Base-by-base conservation (phyloP, 1,140 invertebrate species). In the Cyclina sinensis region DNA sequence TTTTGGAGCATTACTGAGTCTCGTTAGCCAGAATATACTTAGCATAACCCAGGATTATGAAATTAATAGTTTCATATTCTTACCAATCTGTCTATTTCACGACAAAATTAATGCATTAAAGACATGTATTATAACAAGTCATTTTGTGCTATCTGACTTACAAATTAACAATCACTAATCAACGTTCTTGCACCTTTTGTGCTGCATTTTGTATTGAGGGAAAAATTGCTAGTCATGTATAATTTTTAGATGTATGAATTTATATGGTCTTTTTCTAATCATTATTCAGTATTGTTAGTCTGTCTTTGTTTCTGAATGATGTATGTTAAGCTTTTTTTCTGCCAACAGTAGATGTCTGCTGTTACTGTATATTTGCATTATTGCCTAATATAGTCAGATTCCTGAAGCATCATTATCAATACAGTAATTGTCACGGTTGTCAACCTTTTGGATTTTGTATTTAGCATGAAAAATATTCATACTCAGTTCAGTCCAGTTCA, bases 221-320 rank as follows among this genome's bases (percentile, higher is more conserved):
- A 2, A 30, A 65, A 65, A 11, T 4, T n/a, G 16, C 59, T 65
- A 65, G 59, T 65, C 59, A 65, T 24, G 3, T 57, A 9, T 57
- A n/a, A n/a, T 65, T 65, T 65, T 30, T 30, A 65, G 59, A 65
- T 65, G n/a, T 21, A 30, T 65, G 59, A 37, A 27, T 70, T 70
- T 70, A 62, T 62, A 27, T 62, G 24, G 24, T 27, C 57, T n/a
- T 27, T 27, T 14, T 57, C 32, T 65, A 65, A 65, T 65, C 59
- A 65, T 65, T 37, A 37, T 27, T 27, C 65, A 70, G 65, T 70
- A 70, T 70, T 70, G 65, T 70, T 70, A 70, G 24, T 35, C 5
- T 70, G 65, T 70, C 14, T 37, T 57, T 5, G 24, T 57, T 57
- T 9, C 21, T 5, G 54, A n/a, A 27, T 57, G 5, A n/a, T 5